Base-by-base conservation (phyloP, 2,113 vertebrate genomes). In the Eurypyga helias region DNA sequence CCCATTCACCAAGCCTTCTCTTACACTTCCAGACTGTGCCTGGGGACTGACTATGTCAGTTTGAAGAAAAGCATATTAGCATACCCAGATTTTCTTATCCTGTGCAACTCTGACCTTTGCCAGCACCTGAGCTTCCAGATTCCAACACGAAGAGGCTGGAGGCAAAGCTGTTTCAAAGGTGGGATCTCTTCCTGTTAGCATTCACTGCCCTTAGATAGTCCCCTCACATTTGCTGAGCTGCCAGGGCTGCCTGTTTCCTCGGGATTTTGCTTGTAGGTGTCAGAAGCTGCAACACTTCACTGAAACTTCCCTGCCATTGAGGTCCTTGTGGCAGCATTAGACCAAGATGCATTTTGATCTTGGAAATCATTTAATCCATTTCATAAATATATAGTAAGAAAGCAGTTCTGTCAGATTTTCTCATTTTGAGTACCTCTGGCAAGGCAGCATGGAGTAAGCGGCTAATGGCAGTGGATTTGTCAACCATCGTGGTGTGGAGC, bases 121-220 rank as follows among this genome's bases (percentile, higher is more conserved):
- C 36, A 70, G 54, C 36, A 52, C 33, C 25, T 0, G 1, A 52
- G 31, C 23, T 67, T 72, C 69, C 46, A 71, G 24, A 16, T 76
- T 73, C 43, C 46, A 43, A 58, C 41, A 41, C 9, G 21, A 71
- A 80, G 26, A 19, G 26, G 11, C 58, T 48, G 19, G 31, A 78
- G 52, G 48, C 75, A 95, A 93, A 84, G 33, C 17, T 83, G 83
- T 80, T 60, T 48, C 24, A 76, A 34, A 78, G 57, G 21, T n/a
- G 43, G 24, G n/a, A n/a, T 69, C 49, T 64, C 48, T 52, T 84
- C 43, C 9, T 0, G 0, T 41, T 58, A 33, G 26, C 1, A 1
- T 80, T 75, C 1, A 1, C 69, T 81, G 41, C 51, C 19, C 17
- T 25, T 78, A 48, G 11, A 10, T 34, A 46, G 46, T 67, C 28